phyloP scores from a whole-genome alignment of 2,113 vertebrate genomes.

The Syngnathus scovelli region DNA sequence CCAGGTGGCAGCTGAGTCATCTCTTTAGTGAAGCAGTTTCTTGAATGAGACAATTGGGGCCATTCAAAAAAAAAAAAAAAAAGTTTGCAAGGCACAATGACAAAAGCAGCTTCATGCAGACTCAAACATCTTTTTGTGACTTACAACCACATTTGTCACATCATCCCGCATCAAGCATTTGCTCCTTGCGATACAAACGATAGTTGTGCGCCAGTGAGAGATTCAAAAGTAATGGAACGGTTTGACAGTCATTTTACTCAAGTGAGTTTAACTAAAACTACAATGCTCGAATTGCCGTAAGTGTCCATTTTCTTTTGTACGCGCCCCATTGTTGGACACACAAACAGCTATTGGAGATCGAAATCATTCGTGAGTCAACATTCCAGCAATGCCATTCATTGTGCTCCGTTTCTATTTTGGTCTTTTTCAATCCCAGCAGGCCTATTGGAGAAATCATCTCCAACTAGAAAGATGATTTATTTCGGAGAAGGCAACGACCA shows the following conservation, averaged over 20 bases:
- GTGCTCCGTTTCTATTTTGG: not conserved
- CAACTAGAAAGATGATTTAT: slow-evolving; percentile 3
- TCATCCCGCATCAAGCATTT: not conserved
- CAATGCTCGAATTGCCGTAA: too few relatives aligned
- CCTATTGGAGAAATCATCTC: slow-evolving; percentile 1
- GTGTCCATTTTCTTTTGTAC: too few relatives aligned
- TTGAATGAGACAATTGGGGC: slow-evolving; percentile 4
- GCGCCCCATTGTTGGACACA: too few relatives aligned
- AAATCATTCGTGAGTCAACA: not conserved
- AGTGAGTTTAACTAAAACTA: too few relatives aligned
- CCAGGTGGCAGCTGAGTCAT: slow-evolving; percentile 8
- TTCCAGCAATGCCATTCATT: not conserved
- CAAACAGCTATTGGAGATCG: not conserved
- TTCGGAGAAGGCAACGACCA: slow-evolving; percentile 5
- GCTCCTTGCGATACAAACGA: not conserved
- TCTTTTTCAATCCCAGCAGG: slow-evolving; percentile 11
- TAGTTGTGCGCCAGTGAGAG: not conserved
- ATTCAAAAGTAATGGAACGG: not conserved
- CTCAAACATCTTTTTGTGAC: not conserved
- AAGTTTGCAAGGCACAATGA: not conserved
- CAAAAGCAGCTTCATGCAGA: not conserved
- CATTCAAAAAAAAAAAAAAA: slow-evolving; percentile 2
- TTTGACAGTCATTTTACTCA: not conserved
- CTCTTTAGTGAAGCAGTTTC: not conserved
- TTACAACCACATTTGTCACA: not conserved